These are phyloP conservation scores for Trimorus sp. DNA, from an alignment of 2,888 invertebrate species.

Conservation along the genomic window DNA sequence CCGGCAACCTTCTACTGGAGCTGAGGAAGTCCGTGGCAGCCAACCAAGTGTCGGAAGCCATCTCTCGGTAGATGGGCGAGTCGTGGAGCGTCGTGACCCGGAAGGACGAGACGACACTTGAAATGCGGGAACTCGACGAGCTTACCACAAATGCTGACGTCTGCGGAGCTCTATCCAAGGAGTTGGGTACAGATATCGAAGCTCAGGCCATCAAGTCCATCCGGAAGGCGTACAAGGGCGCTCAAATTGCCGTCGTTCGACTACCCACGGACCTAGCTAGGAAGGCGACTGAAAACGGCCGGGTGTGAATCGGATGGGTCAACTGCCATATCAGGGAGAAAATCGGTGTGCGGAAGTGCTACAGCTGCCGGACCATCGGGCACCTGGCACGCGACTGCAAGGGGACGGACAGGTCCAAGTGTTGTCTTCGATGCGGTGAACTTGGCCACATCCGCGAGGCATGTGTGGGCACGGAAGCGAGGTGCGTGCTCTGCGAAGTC, in stretches of 20 bases:
- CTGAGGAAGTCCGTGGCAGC: constrained; percentile 2
- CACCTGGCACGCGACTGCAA: constrained; percentile 31
- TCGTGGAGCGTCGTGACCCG: background rate
- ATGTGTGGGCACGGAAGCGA: background rate
- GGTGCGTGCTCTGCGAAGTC: background rate
- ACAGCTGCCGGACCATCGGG: constrained; percentile 4
- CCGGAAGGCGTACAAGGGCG: constrained; percentile 21
- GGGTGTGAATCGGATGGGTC: constrained; percentile 33
- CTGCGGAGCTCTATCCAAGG: no score
- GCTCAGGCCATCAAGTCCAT: constrained; percentile 17
- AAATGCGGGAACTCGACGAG: constrained; percentile 30
- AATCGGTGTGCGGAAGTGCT: background rate
- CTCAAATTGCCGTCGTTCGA: constrained; percentile 18
- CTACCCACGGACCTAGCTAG: constrained; percentile 19
- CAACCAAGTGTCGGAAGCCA: background rate
- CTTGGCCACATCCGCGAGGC: background rate
- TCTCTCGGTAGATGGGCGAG: constrained; percentile 3
- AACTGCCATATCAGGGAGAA: constrained; percentile 19
- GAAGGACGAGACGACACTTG: background rate
- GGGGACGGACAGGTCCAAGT: constrained; percentile 35
- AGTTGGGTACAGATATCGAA: background rate
- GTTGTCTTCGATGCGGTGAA: constrained; percentile 5
- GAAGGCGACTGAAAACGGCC: background rate
- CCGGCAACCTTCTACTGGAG: constrained; percentile 16
- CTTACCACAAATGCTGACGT: constrained; percentile 20